Base-by-base conservation (phyloP, 2,113 vertebrate species). In the Noctilio leporinus region DNA sequence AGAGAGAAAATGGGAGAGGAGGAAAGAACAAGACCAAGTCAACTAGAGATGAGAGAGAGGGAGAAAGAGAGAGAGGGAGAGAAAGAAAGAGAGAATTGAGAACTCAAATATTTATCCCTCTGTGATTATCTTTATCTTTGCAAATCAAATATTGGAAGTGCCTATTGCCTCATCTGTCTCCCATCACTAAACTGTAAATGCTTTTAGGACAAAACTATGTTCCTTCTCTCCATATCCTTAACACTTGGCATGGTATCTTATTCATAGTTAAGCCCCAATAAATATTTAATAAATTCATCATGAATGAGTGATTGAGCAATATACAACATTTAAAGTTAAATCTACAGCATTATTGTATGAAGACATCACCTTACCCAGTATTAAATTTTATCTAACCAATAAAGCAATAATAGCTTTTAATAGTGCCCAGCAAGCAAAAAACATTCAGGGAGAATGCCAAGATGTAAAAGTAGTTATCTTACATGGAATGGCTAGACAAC, bases 401-500 rank as follows among this genome's bases (percentile, higher is more conserved):
- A n/a, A n/a, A n/a, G n/a, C n/a, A n/a, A n/a, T 40, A 88, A 93
- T 40, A 93, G 47, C 33, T 73, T 93, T 87, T 77, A 87, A 67
- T 67, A 77, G 83, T 64, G 30, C 43, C 72, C 69, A 85, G 10
- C 45, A 86, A 20, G 90, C 30, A 85, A 89, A 94, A 94, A 92
- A 93, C 95, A 97, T 55, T 19, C 86, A 95, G 45, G 47, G 49
- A 16, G 93, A 96, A 95, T 96, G 75, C 75, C 86, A 87, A 5
- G 3, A 77, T 94, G 65, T 73, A 87, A 96, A 96, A 95, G 96
- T 57, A 96, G 78, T 93, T 88, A 92, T 91, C 76, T 86, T 75
- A 97, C 93, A 57, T 85, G 90, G 75, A 97, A 96, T 30, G 93
- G 83, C 53, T 81, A 95, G 72, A 96, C 43, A 19, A 91, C 88